Evolutionary conservation across 2,797 vertebrate genomes (phyloP).

Genomic region (Myotis planiceps): DNA sequence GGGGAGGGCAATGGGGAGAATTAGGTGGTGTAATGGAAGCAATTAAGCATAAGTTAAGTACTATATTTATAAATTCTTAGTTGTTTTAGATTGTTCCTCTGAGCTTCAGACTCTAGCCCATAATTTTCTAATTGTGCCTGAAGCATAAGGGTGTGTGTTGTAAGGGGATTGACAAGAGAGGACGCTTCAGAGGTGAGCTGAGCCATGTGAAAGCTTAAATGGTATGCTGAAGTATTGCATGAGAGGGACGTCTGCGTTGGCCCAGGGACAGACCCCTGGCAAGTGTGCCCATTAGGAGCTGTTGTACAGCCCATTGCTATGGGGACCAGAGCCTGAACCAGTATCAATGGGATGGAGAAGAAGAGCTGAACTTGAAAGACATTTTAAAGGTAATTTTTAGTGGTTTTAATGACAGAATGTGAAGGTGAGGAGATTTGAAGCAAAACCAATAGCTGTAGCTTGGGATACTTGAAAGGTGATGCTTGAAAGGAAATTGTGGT

Average conservation of each 20-base stretch:
- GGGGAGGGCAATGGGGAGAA: background rate
- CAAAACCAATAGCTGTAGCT: background rate
- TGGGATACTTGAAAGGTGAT: background rate
- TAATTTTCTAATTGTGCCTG: background rate
- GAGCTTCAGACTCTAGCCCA: background rate
- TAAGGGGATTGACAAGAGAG: background rate
- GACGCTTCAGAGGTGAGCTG: background rate
- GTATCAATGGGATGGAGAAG: background rate
- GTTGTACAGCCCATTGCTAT: background rate
- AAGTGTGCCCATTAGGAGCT: rapidly evolving
- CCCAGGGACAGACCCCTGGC: background rate
- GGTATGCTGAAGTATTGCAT: too few relatives aligned
- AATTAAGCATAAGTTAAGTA: background rate
- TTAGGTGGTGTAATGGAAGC: background rate
- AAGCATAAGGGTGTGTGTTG: background rate
- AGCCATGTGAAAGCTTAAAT: background rate
- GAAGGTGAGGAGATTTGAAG: background rate
- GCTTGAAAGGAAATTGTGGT: background rate
- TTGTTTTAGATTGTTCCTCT: background rate
- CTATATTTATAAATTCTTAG: background rate
- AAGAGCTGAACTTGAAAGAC: background rate
- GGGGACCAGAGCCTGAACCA: background rate
- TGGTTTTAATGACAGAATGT: background rate
- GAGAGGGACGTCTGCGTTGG: background rate
- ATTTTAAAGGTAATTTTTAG: background rate